These are phyloP conservation scores for Porites australiensis DNA, from an alignment of 64 coral and sea anemone genomes.

Conservation along the genomic window DNA sequence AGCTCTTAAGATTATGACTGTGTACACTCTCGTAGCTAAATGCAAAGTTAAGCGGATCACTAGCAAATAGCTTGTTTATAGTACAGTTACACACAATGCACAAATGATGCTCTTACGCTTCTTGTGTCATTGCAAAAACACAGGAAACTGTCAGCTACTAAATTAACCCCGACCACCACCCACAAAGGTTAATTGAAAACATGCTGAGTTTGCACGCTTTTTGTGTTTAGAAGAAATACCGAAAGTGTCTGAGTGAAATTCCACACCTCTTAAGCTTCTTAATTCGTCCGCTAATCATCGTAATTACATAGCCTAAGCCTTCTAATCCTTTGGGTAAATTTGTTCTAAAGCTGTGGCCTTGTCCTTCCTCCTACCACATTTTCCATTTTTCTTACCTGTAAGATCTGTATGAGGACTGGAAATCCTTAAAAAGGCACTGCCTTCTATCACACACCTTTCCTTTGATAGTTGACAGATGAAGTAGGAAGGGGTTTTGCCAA, in stretches of 20 bases:
- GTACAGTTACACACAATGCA: conserved; percentile 24
- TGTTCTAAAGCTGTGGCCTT: neutral
- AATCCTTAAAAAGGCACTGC: neutral
- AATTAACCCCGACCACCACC: conserved; percentile 13
- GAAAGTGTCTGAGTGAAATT: conserved; percentile 17
- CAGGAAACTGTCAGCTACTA: conserved; percentile 13
- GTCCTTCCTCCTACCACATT: neutral
- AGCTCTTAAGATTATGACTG: neutral
- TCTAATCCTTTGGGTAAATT: conserved; percentile 8
- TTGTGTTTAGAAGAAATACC: neutral
- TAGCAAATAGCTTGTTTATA: neutral
- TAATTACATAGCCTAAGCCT: conserved; percentile 12
- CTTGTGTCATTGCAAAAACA: conserved; percentile 34
- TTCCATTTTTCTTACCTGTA: neutral
- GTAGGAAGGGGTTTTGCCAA: neutral
- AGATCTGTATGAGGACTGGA: neutral
- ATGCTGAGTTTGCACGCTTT: conserved; percentile 7
- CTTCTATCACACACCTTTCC: neutral
- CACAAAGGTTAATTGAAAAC: conserved; percentile 54
- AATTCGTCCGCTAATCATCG: neutral
- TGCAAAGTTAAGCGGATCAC: neutral
- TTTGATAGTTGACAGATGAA: neutral
- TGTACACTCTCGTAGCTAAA: too few species aligned
- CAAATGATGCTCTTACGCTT: conserved; percentile 30
- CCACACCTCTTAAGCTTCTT: conserved; percentile 10